Evolutionary conservation across 2,888 invertebrate species (phyloP), one percentile per base, ranked within the genome.

Genomic region (Dioctria linearis): DNA sequence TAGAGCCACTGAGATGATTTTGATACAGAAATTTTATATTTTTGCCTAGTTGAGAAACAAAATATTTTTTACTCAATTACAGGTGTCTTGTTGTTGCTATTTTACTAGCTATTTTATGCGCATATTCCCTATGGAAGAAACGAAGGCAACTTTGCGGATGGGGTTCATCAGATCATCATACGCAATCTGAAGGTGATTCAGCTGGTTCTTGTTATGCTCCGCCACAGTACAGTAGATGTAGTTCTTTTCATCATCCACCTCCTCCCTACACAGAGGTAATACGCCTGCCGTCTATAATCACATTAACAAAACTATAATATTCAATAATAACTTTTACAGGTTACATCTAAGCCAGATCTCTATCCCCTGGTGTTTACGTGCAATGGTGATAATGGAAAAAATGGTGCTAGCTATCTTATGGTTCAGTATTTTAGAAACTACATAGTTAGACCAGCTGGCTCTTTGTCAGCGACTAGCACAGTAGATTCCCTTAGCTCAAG

Each of bases 401-500:
- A 90, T 80, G 93, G 93, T 82, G 93, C 95, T 63, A 94, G 94
- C 85, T 95, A 94, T 86, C 90, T 95, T 75, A 95, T 96, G 92
- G 95, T 95, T 84, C 95, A 95, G 86, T 96, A 94, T 89, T 94
- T 94, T 90, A 91, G 94, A 83, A 94, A 94, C 88, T 94, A 94
- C 86, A 93, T 94, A 84, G 93, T 94, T 83, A 91, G 94, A 76
- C 93, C 94, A 66, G 93, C 93, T 86, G 94, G 94, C 82, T 94
- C 95, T 82, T 86, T 96, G 85, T 95, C 95, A 83, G 95, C 95
- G 85, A 93, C 95, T 83, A 96, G 95, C 90, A 96, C 95, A 83
- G 92, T 95, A 85, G 96, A 96, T 89, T 96, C 95, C 84, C 91
- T 96, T 85, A 95, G 94, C 90, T 96, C 95, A 85, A 95, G 95